Evolutionary conservation across 2,888 invertebrate species (phyloP).

Genomic region (Lycophotia porphyrea): DNA sequence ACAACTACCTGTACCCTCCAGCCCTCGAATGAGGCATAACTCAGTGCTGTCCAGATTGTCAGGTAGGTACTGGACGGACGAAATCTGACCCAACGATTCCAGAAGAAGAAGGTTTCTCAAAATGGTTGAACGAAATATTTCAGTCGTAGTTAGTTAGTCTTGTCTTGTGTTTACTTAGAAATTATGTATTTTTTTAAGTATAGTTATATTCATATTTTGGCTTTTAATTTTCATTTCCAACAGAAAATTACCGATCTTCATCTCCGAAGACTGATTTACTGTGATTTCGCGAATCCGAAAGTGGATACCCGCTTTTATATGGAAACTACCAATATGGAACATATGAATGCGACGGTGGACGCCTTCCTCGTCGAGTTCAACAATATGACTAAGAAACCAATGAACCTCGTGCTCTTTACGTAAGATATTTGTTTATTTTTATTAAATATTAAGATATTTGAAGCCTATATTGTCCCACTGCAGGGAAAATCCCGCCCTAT

Average conservation of each 20-base stretch:
- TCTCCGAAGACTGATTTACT: conserved; percentile 96
- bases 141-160: too few relatives aligned
- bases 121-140: not conserved
- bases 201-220: not conserved
- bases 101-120: not conserved
- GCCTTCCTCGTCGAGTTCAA: conserved; percentile 97
- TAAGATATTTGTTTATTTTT: conserved; percentile 74
- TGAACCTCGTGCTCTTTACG: conserved; percentile 98
- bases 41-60: not conserved
- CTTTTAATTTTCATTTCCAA: conserved; percentile 53
- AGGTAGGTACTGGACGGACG: not conserved
- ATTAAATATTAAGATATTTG: not conserved
- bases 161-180: too few relatives aligned
- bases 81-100: not conserved
- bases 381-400: conserved; percentile 98
- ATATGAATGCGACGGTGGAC: conserved; percentile 95
- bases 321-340: conserved; percentile 96
- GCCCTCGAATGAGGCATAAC: not conserved
- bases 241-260: conserved; percentile 94
- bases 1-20: not conserved
- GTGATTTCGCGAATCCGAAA: conserved; percentile 98
- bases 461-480: not conserved
- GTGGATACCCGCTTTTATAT: conserved; percentile 96
- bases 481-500: not conserved
- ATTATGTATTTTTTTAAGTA: not conserved